Evolutionary conservation across 1,140 invertebrate species (phyloP), one percentile per base, ranked within the genome.

Genomic region (Trachymyrmex cornetzi): DNA sequence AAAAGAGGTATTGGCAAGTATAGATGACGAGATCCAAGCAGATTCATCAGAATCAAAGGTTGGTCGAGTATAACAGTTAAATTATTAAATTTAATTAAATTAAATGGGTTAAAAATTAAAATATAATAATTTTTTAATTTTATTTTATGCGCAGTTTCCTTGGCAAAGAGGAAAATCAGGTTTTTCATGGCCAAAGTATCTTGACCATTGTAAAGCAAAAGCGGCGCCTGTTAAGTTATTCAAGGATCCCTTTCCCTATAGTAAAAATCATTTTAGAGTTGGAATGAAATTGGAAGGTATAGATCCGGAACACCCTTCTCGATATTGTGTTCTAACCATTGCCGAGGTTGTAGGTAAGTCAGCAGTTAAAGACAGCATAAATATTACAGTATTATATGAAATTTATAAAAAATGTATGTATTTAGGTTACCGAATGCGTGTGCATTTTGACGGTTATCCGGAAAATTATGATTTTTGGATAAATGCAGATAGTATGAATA

Each of bases 261-360:
- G 90, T 64, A 96, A 97, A 90, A 98, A 98, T 94, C 96, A 96
- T 24, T 98, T 98, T 89, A 96, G 97, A 95, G 96, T 97, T 75
- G 98, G 98, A 14, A 99, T 99, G 98, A 98, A 98, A 93, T 92
- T 99, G 72, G 99, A 99, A 96, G 98, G 98, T 0, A 98, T 99
- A 85, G 99, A 99, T 96, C 98, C 98, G 0, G 97, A 97, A 90
- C 98, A 99, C 95, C 98, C 98, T 75, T 97, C 98, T 0, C 95
- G 98, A 67, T 99, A 98, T 93, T 99, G 98, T 94, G 98, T 99
- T 34, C 96, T 99, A 34, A 98, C 97, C 22, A 97, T 99, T 22
- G 97, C 97, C 0, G 98, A 99, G 95, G 96, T 98, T 66, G 96
- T 97, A 74, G 93, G 93, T 93, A 72, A 92, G 90, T 91, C 14